phyloP scores from a whole-genome alignment of 2,113 vertebrate species.

The Nesospiza acunhae region DNA sequence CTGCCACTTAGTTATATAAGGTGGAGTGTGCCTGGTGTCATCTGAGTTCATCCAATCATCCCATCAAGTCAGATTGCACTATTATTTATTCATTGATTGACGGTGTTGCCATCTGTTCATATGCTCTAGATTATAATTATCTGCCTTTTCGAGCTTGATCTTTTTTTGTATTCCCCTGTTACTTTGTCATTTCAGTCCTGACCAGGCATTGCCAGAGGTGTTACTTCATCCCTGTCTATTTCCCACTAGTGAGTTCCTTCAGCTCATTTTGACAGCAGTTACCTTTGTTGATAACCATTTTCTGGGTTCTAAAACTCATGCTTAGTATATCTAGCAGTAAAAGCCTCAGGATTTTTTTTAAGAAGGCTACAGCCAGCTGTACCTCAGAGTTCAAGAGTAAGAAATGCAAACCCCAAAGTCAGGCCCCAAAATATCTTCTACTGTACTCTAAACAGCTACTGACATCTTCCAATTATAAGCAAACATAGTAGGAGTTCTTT shows the following conservation, averaged over 20 bases:
- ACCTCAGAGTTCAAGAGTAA: background rate
- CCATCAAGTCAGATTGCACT: slow-evolving; percentile 26
- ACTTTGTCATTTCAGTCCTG: slow-evolving; percentile 23
- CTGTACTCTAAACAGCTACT: background rate
- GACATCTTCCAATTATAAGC: background rate
- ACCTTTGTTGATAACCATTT: background rate
- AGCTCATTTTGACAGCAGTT: background rate
- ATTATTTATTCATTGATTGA: slow-evolving; percentile 63
- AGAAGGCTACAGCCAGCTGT: background rate
- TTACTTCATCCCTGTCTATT: background rate
- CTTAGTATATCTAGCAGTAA: background rate
- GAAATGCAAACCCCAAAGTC: background rate
- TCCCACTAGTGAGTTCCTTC: background rate
- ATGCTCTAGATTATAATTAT: slow-evolving; percentile 42
- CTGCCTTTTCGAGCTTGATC: slow-evolving; percentile 3
- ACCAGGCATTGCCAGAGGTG: slow-evolving; percentile 10
- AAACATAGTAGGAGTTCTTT: background rate
- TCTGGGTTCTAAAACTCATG: background rate
- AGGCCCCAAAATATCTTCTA: background rate
- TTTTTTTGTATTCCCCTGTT: slow-evolving; percentile 18
- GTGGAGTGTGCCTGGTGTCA: background rate
- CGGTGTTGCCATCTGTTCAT: slow-evolving; percentile 48
- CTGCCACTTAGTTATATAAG: slow-evolving; percentile 11
- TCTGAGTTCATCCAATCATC: slow-evolving; percentile 43
- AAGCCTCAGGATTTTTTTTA: background rate